Conservation (phyloP, 2,113 vertebrate species). For the Sinocyclocheilus grahami region DNA sequence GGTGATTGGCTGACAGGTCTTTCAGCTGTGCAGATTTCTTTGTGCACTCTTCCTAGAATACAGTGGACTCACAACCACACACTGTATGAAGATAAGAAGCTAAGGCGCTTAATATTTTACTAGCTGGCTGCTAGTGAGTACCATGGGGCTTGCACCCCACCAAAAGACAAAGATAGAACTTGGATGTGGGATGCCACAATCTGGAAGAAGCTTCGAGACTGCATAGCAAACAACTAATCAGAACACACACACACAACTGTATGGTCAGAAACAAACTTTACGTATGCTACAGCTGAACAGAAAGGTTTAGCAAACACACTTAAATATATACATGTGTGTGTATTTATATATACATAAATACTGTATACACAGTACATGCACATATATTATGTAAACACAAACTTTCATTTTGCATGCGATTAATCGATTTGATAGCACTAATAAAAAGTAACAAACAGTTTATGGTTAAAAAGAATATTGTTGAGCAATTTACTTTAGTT, state of each 20-base stretch:
- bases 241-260: background rate
- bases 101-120: slow-evolving; percentile 33
- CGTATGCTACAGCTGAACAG: background rate
- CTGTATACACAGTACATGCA: too few relatives aligned
- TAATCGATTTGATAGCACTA: too few relatives aligned
- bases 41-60: background rate
- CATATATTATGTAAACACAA: too few relatives aligned
- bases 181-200: slow-evolving; percentile 9
- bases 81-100: slow-evolving; percentile 24
- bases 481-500: too few relatives aligned
- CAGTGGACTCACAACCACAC: background rate
- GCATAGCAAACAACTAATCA: slow-evolving; percentile 23
- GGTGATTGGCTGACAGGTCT: background rate
- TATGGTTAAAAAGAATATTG: too few relatives aligned
- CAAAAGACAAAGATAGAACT: slow-evolving; percentile 39
- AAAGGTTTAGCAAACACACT: background rate
- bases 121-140: slow-evolving; percentile 36
- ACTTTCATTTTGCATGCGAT: too few relatives aligned
- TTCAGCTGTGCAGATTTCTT: slow-evolving; percentile 32
- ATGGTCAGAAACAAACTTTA: slow-evolving; percentile 8
- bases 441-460: too few relatives aligned
- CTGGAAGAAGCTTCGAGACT: background rate
- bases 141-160: slow-evolving; percentile 19
- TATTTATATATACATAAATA: too few relatives aligned
- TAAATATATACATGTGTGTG: too few relatives aligned